A percentile compares a stretch with the other conserved stretches of the same genome.
Evolutionary conservation across 2,888 invertebrate genomes (phyloP).

Genomic region (Amphipyra berbera): DNA sequence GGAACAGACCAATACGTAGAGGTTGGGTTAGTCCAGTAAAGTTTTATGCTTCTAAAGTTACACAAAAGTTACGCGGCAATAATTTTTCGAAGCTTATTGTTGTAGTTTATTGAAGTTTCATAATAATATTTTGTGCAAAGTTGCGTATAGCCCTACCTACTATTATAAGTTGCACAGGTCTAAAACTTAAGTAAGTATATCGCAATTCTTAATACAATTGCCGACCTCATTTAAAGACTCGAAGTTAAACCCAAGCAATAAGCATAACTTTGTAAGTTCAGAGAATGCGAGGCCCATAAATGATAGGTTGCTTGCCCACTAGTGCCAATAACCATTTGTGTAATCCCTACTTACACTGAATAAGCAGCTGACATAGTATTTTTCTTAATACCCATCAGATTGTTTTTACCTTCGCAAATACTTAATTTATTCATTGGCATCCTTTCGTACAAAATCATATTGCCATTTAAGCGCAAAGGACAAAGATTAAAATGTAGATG

Average conservation of each 20-base stretch:
- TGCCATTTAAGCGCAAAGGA: conserved; percentile 43
- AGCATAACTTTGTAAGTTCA: conserved; percentile 30
- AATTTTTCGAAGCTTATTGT: too few relatives aligned
- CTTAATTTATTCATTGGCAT: conserved; percentile 59
- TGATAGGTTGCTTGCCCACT: conserved; percentile 41
- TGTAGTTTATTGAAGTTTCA: too few relatives aligned
- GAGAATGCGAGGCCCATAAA: conserved; percentile 44
- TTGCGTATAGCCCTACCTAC: too few relatives aligned
- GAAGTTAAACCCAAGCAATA: background rate
- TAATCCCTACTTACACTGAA: conserved; percentile 40
- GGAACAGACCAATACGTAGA: too few relatives aligned
- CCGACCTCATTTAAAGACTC: conserved; percentile 3
- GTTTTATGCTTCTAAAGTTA: too few relatives aligned
- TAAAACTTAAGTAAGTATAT: conserved; percentile 12
- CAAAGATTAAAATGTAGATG: conserved; percentile 56
- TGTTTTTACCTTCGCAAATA: conserved; percentile 44
- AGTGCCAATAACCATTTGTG: conserved; percentile 41
- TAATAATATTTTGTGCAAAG: too few relatives aligned
- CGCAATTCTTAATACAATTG: conserved; percentile 2
- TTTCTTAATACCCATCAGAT: conserved; percentile 40
- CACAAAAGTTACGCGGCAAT: too few relatives aligned
- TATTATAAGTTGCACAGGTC: background rate
- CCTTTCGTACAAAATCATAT: conserved; percentile 45
- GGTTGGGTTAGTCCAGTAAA: too few relatives aligned
- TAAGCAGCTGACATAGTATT: conserved; percentile 41